Conservation (phyloP, 2,888 invertebrate genomes). For the Tuberolachnus salignus region DNA sequence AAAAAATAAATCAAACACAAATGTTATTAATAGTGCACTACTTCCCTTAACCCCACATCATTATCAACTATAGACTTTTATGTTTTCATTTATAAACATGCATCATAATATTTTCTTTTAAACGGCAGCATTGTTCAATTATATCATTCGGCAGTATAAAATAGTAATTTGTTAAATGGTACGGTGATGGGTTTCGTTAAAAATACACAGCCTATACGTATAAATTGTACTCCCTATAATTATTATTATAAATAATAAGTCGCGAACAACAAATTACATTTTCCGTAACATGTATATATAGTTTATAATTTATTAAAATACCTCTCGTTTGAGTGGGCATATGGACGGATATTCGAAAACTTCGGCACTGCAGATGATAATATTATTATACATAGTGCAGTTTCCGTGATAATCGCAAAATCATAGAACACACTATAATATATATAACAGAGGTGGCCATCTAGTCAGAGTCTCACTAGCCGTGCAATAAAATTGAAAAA, state of each 20-base stretch:
- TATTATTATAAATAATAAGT: not conserved
- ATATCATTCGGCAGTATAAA: not conserved
- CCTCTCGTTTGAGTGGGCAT: not conserved
- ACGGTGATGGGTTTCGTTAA: not conserved
- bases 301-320: not conserved
- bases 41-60: not conserved
- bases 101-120: too few relatives aligned
- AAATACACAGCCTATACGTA: not conserved
- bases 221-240: not conserved
- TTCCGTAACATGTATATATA: not conserved
- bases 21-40: not conserved
- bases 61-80: too few relatives aligned
- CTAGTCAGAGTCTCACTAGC: too few relatives aligned
- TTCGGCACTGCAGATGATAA: too few relatives aligned
- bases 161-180: not conserved
- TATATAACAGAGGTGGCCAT: too few relatives aligned
- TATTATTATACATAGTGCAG: too few relatives aligned
- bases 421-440: not conserved
- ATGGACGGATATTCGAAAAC: too few relatives aligned
- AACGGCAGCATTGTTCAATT: too few relatives aligned
- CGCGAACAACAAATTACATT: not conserved
- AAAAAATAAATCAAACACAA: too few relatives aligned
- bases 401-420: not conserved
- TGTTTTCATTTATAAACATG: not conserved
- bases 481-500: too few relatives aligned